Percentiles rank a stretch among this genome's conserved stretches.
phyloP scores from a whole-genome alignment of 2,113 vertebrate genomes.

The Pterocles burchelli region DNA sequence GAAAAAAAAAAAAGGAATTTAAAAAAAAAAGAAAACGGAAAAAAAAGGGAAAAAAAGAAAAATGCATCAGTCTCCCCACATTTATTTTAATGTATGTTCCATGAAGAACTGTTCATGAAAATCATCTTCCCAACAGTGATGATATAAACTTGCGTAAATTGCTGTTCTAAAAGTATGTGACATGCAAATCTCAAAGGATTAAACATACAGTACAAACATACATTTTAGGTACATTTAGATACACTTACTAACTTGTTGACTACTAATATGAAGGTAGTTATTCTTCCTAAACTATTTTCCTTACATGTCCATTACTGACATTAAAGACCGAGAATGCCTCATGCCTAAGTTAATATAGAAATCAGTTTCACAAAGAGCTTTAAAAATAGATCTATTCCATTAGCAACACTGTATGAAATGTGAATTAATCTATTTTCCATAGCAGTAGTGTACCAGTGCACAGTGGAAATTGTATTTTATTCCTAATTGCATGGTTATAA shows the following conservation, averaged over 20 bases:
- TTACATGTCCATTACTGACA: neutral
- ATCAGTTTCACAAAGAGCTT: neutral
- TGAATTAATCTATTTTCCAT: neutral
- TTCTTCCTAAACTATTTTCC: neutral
- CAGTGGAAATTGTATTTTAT: neutral
- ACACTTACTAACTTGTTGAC: neutral
- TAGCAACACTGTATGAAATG: neutral
- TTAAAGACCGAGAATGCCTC: neutral
- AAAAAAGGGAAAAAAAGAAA: neutral
- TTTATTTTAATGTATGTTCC: neutral
- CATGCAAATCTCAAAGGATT: neutral
- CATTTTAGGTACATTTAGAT: neutral
- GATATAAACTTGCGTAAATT: neutral
- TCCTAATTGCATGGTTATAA: neutral
- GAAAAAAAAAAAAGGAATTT: accelerated
- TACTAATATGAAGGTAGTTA: neutral
- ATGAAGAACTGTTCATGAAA: neutral
- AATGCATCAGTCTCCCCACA: too few species aligned
- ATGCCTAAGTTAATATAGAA: neutral
- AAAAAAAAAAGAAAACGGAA: neutral
- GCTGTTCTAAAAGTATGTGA: neutral
- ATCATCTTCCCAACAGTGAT: neutral
- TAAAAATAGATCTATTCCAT: neutral
- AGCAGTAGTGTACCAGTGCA: neutral
- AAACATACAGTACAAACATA: neutral